Evolutionary conservation across 2,113 vertebrate species (phyloP).

Genomic region (Psittacus erithacus): DNA sequence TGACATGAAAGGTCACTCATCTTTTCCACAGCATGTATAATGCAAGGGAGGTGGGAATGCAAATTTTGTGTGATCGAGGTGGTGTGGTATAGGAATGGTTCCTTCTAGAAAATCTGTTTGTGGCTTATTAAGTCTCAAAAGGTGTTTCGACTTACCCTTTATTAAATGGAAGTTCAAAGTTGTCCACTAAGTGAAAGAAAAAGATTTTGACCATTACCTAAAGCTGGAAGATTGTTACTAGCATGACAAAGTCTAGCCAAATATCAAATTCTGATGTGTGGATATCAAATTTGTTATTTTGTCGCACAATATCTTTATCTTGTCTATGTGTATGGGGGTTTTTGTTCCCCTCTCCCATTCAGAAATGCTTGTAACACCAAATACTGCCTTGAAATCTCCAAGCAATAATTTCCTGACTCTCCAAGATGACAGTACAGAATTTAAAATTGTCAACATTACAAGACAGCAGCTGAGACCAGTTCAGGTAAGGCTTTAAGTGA

Average conservation of each 20-base stretch:
- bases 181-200: neutral
- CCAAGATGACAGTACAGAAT: neutral
- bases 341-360: neutral
- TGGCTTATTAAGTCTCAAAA: neutral
- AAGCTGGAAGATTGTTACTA: neutral
- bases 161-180: neutral
- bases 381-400: neutral
- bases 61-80: neutral
- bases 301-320: neutral
- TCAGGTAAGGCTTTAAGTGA: slow-evolving; percentile 30
- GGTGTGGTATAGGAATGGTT: neutral
- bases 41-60: neutral
- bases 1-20: neutral
- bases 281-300: neutral
- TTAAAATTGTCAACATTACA: neutral
- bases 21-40: neutral
- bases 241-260: neutral
- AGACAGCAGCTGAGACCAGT: neutral
- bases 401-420: neutral
- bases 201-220: neutral
- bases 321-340: neutral
- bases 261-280: neutral
- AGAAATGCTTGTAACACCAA: neutral
- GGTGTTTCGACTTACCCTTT: neutral
- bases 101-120: neutral